A percentile compares a stretch with the other conserved stretches of the same genome.
Conservation (phyloP, 2,113 vertebrate genomes). For the Lepus timidus region DNA sequence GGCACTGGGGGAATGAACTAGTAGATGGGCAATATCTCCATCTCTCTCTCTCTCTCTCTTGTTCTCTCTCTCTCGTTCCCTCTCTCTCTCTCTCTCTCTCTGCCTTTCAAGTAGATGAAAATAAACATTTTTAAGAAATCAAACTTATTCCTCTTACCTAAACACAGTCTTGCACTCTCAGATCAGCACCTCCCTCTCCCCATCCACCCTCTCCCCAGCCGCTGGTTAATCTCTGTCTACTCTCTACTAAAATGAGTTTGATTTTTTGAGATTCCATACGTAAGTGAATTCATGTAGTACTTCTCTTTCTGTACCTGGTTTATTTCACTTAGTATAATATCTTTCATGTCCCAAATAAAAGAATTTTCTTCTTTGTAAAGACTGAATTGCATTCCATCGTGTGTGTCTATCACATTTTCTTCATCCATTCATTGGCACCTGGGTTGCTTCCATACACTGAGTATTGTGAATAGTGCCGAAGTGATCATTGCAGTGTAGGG, state of each 20-base stretch:
- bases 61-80: too few species aligned
- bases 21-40: too few species aligned
- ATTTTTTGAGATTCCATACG: not conserved
- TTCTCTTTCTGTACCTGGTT: too few species aligned
- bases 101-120: too few species aligned
- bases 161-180: not conserved
- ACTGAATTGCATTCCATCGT: fast-evolving
- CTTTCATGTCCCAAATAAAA: not conserved
- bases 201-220: not conserved
- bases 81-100: too few species aligned
- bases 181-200: not conserved
- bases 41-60: too few species aligned
- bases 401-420: not conserved
- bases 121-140: too few species aligned
- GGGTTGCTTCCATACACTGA: not conserved
- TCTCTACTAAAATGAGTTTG: not conserved
- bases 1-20: too few species aligned
- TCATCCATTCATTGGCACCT: not conserved
- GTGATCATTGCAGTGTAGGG: too few species aligned
- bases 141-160: not conserved
- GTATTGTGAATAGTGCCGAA: not conserved
- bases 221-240: not conserved
- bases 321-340: not conserved
- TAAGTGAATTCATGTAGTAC: not conserved
- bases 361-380: too few species aligned